Evolutionary conservation across 1,140 invertebrate species (phyloP).

Genomic region (Hypsibius dujardini): DNA sequence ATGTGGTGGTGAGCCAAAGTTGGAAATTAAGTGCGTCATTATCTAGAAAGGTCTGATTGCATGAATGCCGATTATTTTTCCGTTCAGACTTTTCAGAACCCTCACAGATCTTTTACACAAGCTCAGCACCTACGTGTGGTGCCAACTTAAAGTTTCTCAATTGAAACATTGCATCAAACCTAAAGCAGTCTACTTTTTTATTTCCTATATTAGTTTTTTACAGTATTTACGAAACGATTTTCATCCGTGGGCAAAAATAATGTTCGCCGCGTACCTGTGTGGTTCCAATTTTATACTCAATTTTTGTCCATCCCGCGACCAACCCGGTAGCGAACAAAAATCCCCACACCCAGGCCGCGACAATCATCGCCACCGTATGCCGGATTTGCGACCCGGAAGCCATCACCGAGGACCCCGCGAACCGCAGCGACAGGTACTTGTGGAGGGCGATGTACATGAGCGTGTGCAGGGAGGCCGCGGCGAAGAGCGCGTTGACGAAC

Average conservation of each 20-base stretch:
- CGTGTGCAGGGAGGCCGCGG: slow-evolving; percentile 37
- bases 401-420: too few species aligned
- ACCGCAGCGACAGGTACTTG: background rate
- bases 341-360: slow-evolving; percentile 34
- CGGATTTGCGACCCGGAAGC: background rate
- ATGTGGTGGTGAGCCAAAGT: too few species aligned
- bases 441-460: slow-evolving; percentile 34
- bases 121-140: too few species aligned
- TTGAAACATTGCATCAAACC: background rate
- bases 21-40: too few species aligned
- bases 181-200: background rate
- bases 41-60: too few species aligned
- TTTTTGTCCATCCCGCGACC: slow-evolving; percentile 30
- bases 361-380: slow-evolving; percentile 33
- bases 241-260: too few species aligned
- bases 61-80: too few species aligned
- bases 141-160: background rate
- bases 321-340: slow-evolving; percentile 31
- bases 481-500: slow-evolving; percentile 34
- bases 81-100: too few species aligned
- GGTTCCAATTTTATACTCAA: slow-evolving; percentile 21
- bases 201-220: background rate
- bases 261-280: background rate
- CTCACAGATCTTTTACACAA: too few species aligned
- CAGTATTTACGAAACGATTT: background rate